Base-by-base conservation (phyloP, 2,113 vertebrate species). In the Erinaceus europaeus region DNA sequence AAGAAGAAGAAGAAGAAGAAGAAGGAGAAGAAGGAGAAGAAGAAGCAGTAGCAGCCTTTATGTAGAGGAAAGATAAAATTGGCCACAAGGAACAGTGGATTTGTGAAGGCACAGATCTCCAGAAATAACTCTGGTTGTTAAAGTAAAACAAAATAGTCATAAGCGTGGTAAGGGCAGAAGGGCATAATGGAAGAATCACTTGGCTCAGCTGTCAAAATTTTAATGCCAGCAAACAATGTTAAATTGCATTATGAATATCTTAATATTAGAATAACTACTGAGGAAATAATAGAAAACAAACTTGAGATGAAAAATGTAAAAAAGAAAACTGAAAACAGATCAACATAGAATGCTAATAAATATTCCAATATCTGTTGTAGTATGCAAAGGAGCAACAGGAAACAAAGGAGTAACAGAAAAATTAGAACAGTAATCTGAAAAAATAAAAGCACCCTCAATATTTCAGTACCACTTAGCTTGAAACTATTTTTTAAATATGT, bases 111-210 rank as follows among this genome's bases (percentile, higher is more conserved):
- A n/a, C n/a, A n/a, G n/a, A n/a, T n/a, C n/a, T n/a, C n/a, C n/a
- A n/a, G n/a, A n/a, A n/a, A n/a, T n/a, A n/a, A n/a, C n/a, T n/a
- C n/a, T n/a, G n/a, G n/a, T n/a, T n/a, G n/a, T n/a, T n/a, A n/a
- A 57, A 27, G 18, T 29, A 29, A 27, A 11, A 57, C 55, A 29
- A 55, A 29, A 61, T 61, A 61, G 4, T 32, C 32, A n/a, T 61
- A 61, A 61, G 29, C 23, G 38, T 67, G 4, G 6, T 25, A 1
- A 48, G 0, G 5, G 2, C 64, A 59, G 42, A 25, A 6, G 1
- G 5, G 13, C 3, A 1, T 34, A 40, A 46, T 34, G 4, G 14
- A 57, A 69, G 6, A 0, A n/a, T 40, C 74, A 85, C 15, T 64
- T 21, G 13, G 69, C 12, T 59, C 20, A 90, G 50, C 5, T 78